These are phyloP conservation scores for Maniola hyperantus DNA, from an alignment of 2,888 invertebrate species.

Conservation along the genomic window DNA sequence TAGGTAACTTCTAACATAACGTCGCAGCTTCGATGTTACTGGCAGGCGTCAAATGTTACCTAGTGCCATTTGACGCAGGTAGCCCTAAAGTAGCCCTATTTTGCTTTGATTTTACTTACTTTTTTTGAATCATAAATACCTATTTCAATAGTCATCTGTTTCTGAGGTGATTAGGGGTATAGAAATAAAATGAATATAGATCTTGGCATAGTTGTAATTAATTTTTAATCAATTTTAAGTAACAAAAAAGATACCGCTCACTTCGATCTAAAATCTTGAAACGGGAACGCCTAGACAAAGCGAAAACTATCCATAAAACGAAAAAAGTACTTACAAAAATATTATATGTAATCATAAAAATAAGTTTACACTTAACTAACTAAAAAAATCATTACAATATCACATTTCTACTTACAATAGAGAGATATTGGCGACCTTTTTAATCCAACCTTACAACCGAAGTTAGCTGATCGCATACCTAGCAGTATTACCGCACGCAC, in stretches of 20 bases:
- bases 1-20: no score
- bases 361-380: slow-evolving; percentile 75
- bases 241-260: slow-evolving; percentile 78
- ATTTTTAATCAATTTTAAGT: slow-evolving; percentile 81
- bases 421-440: slow-evolving; percentile 77
- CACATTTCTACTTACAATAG: slow-evolving; percentile 83
- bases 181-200: slow-evolving; percentile 65
- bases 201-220: slow-evolving; percentile 82
- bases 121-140: no score
- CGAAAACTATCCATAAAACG: slow-evolving; percentile 74
- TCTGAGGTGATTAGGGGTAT: slow-evolving; percentile 4
- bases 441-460: slow-evolving; percentile 61
- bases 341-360: slow-evolving; percentile 71
- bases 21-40: no score
- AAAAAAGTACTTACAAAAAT: slow-evolving; percentile 78
- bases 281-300: slow-evolving; percentile 74
- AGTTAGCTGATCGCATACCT: slow-evolving; percentile 10
- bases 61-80: no score
- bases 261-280: slow-evolving; percentile 75
- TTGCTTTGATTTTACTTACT: no score
- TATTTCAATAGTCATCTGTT: no score
- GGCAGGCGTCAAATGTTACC: no score
- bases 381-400: slow-evolving; percentile 80
- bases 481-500: not conserved
- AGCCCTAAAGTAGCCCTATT: no score